Evolutionary conservation across 1,140 invertebrate species (phyloP).

Genomic region (Drosophila nikananu): DNA sequence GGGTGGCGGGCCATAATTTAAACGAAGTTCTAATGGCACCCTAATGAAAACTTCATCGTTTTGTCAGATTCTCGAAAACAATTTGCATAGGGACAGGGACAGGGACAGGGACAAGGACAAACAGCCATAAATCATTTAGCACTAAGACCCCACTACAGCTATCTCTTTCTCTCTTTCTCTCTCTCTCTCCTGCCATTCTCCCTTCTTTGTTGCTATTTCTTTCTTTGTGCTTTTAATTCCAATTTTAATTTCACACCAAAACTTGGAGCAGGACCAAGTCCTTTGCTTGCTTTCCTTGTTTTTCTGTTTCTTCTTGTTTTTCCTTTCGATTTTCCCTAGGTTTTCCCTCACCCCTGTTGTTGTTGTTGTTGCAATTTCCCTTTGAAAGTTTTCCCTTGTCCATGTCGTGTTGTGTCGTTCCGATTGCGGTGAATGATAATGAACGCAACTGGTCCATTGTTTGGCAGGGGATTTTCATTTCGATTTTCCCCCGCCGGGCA

Average conservation of each 20-base stretch:
- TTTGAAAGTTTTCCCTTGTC: conserved; percentile 62
- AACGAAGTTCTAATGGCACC: conserved; percentile 38
- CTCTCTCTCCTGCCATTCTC: background rate
- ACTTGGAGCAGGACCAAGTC: conserved; percentile 40
- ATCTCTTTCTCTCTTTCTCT: background rate
- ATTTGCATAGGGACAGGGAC: conserved; percentile 45
- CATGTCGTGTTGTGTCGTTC: conserved; percentile 56
- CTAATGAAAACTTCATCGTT: conserved; percentile 55
- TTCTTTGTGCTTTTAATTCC: conserved; percentile 71
- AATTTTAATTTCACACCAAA: conserved; percentile 80
- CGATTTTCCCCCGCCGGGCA: background rate
- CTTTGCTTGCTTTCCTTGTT: conserved; percentile 1
- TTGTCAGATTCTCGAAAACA: conserved; percentile 55
- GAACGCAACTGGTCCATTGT: conserved; percentile 64
- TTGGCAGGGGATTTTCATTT: conserved; percentile 51
- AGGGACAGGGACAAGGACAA: conserved; percentile 24
- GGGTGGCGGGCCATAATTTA: conserved; percentile 43
- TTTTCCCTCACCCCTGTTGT: background rate
- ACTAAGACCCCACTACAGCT: conserved; percentile 36
- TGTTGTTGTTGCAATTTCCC: conserved; percentile 52
- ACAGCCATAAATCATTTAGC: conserved; percentile 61
- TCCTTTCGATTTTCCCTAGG: background rate
- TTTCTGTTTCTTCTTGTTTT: conserved; percentile 5
- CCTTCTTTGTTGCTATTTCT: background rate
- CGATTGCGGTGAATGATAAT: conserved; percentile 74